phyloP scores from a whole-genome alignment of 2,888 invertebrate species.

The Zaprionus obscuricornis region DNA sequence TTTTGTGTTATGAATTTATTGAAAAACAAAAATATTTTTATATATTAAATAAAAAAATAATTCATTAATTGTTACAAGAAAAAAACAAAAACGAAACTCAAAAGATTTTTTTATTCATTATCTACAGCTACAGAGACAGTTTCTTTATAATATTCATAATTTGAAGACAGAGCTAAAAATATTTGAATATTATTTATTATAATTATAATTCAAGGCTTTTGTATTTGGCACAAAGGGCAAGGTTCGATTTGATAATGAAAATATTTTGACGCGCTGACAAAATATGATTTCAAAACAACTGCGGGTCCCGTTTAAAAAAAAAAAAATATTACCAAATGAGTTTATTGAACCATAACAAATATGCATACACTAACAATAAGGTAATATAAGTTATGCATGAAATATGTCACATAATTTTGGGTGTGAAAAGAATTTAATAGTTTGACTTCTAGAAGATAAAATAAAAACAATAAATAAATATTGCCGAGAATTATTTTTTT shows the following conservation, averaged over 20 bases:
- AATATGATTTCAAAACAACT: constrained; percentile 8
- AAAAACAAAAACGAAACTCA: constrained; percentile 27
- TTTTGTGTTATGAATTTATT: constrained; percentile 48
- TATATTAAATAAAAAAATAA: constrained; percentile 45
- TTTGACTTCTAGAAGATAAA: no score
- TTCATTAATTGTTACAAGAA: constrained; percentile 60
- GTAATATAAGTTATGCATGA: not conserved
- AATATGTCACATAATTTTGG: no score
- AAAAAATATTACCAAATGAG: no score
- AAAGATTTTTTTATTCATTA: no score
- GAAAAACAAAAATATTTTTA: constrained; percentile 49
- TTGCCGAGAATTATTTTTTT: no score
- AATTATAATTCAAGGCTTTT: constrained; percentile 10
- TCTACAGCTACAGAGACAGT: no score
- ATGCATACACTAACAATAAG: not conserved
- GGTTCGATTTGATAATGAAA: constrained; percentile 42
- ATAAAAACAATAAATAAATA: no score
- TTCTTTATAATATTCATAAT: not conserved
- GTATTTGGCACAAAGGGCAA: constrained; percentile 23
- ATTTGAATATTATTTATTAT: no score
- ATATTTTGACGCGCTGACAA: constrained; percentile 20
- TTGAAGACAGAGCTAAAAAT: not conserved
- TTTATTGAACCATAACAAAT: constrained; percentile 34
- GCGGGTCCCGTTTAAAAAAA: constrained; percentile 9
- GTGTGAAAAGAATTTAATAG: no score